A percentile compares a stretch with the other conserved stretches of the same genome.
phyloP scores from a whole-genome alignment of 2,888 invertebrate genomes.

The Halocaridina rubra region DNA sequence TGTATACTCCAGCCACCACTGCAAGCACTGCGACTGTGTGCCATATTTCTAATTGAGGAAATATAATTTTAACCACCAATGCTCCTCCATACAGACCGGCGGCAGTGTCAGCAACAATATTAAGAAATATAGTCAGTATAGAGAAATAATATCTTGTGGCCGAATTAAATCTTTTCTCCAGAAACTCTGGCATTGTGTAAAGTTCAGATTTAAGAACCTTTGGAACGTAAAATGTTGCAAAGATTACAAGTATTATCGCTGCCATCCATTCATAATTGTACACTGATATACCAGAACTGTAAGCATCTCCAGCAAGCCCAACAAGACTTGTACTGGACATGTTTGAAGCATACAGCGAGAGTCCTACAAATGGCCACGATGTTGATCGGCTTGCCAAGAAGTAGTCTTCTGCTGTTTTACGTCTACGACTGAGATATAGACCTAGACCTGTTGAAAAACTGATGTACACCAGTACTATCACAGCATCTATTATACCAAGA shows the following conservation, averaged over 20 bases:
- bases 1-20: neutral
- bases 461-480: neutral
- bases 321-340: neutral
- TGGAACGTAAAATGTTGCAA: neutral
- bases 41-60: neutral
- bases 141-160: slow-evolving; percentile 11
- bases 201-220: neutral
- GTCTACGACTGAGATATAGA: neutral
- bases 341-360: neutral
- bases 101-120: neutral
- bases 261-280: neutral
- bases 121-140: neutral
- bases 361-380: neutral
- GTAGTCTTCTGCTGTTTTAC: neutral
- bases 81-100: slow-evolving; percentile 9
- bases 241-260: neutral
- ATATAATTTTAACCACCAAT: neutral
- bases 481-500: neutral
- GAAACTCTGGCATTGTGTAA: slow-evolving; percentile 7
- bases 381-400: neutral
- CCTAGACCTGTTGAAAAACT: neutral
- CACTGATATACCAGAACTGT: neutral
- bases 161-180: neutral
- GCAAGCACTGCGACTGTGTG: neutral
- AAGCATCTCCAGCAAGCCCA: neutral